A percentile compares a stretch with the other conserved stretches of the same genome.
These are phyloP conservation scores for Aeoliscus strigatus DNA, from an alignment of 2,797 vertebrate species.

Conservation along the genomic window DNA sequence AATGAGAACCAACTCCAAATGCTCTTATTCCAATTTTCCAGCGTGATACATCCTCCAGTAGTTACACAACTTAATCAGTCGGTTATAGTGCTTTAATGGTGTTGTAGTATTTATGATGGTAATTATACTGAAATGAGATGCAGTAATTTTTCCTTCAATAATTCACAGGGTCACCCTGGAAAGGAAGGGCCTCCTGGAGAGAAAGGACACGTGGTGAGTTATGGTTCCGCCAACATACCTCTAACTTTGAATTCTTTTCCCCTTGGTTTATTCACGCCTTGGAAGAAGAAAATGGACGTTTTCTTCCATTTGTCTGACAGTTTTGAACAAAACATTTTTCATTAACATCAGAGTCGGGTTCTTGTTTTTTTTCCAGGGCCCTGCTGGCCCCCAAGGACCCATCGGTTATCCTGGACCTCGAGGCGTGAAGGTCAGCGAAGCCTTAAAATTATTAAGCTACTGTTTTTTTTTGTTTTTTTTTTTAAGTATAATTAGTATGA, in stretches of 20 bases:
- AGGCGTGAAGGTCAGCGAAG: conserved; percentile 95
- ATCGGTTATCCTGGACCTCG: conserved; percentile 93
- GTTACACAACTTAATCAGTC: conserved; percentile 46
- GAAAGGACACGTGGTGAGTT: conserved; percentile 88
- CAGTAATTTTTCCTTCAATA: conserved; percentile 56
- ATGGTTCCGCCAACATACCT: background rate
- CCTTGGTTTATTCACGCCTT: conserved; percentile 1
- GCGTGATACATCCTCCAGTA: conserved; percentile 27
- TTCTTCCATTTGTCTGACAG: conserved; percentile 11
- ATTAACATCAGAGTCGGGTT: conserved; percentile 25
- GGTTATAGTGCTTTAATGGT: conserved; percentile 15
- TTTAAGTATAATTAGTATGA: too few relatives aligned
- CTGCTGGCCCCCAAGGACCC: conserved; percentile 92
- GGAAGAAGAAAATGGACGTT: too few relatives aligned
- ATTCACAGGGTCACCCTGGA: conserved; percentile 92
- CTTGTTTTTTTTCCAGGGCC: conserved; percentile 77
- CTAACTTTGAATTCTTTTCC: conserved; percentile 3
- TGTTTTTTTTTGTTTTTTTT: too few relatives aligned
- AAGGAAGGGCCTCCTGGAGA: conserved; percentile 95
- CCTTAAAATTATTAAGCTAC: too few relatives aligned
- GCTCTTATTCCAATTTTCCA: conserved; percentile 33
- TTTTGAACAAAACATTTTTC: conserved; percentile 39
- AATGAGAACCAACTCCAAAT: conserved; percentile 42
- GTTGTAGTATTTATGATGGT: conserved; percentile 53
- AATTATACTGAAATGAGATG: conserved; percentile 50